A percentile compares a stretch with the other conserved stretches of the same genome.
Evolutionary conservation across 2,888 invertebrate genomes (phyloP).

Genomic region (Latrodectus hesperus): DNA sequence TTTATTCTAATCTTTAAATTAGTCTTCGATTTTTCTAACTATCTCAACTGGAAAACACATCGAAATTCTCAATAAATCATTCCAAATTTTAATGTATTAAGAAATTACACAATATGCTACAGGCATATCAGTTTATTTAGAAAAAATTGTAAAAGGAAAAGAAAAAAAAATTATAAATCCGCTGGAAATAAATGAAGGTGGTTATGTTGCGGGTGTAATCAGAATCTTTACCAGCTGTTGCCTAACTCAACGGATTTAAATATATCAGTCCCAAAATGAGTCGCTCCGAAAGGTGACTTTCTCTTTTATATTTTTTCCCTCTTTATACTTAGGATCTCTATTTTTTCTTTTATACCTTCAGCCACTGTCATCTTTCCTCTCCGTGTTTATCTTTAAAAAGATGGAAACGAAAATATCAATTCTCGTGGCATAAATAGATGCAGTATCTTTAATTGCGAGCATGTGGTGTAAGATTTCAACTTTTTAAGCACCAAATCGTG

Average conservation of each 20-base stretch:
- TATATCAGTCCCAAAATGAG: constrained; percentile 36
- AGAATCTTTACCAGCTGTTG: constrained; percentile 32
- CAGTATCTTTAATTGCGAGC: neutral
- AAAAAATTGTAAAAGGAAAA: too few species aligned
- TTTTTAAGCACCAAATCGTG: too few species aligned
- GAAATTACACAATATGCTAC: too few species aligned
- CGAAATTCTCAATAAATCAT: too few species aligned
- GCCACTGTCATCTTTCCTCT: constrained; percentile 10
- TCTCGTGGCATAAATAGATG: constrained; percentile 48
- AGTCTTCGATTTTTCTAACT: too few species aligned
- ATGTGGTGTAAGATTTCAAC: too few species aligned
- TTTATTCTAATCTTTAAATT: too few species aligned
- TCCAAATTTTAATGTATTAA: too few species aligned
- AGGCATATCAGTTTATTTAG: too few species aligned
- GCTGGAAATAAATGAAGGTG: neutral
- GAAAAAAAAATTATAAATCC: too few species aligned
- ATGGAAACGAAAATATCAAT: constrained; percentile 50
- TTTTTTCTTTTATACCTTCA: constrained; percentile 28
- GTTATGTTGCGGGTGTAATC: constrained; percentile 5
- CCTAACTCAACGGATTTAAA: constrained; percentile 40
- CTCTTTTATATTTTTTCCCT: constrained; percentile 25
- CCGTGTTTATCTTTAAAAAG: constrained; percentile 57
- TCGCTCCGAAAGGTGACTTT: constrained; percentile 15
- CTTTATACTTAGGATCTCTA: constrained; percentile 16
- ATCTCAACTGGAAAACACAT: too few species aligned